phyloP scores from a whole-genome alignment of 2,113 vertebrate genomes.

The Nansenia antarctica region DNA sequence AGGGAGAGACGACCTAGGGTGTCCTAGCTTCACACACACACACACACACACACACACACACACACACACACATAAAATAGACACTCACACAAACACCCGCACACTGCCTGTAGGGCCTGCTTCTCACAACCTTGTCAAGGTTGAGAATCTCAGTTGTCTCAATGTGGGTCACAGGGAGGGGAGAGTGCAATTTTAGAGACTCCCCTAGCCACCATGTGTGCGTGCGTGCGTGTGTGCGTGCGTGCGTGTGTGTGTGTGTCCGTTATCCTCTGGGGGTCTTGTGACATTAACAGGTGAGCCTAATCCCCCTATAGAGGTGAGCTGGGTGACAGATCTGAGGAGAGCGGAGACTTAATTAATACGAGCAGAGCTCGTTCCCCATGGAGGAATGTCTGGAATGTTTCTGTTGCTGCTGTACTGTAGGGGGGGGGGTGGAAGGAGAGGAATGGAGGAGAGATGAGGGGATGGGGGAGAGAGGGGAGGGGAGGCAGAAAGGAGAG shows the following conservation, averaged over 20 bases:
- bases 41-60: no score
- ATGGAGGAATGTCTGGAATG: constrained; percentile 15
- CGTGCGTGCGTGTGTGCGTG: no score
- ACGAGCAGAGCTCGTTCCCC: constrained; percentile 22
- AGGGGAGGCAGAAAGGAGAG: neutral
- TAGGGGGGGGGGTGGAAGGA: neutral
- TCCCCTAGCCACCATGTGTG: neutral
- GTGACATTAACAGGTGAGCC: neutral
- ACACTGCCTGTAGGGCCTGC: neutral
- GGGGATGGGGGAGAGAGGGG: neutral
- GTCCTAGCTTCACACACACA: neutral
- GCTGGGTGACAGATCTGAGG: constrained; percentile 7
- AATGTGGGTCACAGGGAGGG: neutral
- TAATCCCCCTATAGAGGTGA: neutral
- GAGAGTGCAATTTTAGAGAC: neutral
- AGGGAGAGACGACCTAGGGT: neutral
- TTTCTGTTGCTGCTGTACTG: neutral
- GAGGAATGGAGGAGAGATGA: neutral
- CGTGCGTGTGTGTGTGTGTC: no score
- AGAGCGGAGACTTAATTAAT: constrained; percentile 12
- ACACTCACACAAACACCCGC: neutral
- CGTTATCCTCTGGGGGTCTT: neutral
- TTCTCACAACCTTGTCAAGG: neutral
- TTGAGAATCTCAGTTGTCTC: neutral
- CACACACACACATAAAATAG: neutral